A percentile compares a stretch with the other conserved stretches of the same genome.
These are phyloP conservation scores for Sphaerophoria rueppellii DNA, from an alignment of 2,888 invertebrate genomes.

Conservation along the genomic window DNA sequence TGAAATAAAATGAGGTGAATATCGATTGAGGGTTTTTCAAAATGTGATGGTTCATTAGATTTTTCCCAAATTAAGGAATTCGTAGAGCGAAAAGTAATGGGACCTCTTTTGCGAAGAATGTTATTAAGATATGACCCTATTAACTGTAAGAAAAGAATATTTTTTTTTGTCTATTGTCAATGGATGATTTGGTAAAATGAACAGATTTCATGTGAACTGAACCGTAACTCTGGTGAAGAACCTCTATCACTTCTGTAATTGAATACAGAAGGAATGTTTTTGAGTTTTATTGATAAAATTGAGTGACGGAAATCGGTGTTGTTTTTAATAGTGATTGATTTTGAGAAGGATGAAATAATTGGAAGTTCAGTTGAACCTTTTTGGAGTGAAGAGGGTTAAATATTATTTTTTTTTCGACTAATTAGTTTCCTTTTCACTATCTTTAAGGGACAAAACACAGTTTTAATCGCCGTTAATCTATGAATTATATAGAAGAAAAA, in stretches of 20 bases:
- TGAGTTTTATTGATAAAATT: conserved; percentile 3
- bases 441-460: too few relatives aligned
- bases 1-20: conserved; percentile 25
- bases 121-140: not conserved
- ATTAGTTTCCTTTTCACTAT: too few relatives aligned
- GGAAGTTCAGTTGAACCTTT: not conserved
- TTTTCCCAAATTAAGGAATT: conserved; percentile 8
- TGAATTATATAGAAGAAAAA: too few relatives aligned
- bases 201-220: conserved; percentile 1
- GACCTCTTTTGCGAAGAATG: too few relatives aligned
- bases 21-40: conserved; percentile 41
- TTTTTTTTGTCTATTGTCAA: conserved; percentile 2
- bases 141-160: not conserved
- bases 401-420: not conserved
- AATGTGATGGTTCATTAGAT: conserved; percentile 11
- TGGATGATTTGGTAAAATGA: not conserved
- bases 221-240: not conserved
- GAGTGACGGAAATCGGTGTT: not conserved
- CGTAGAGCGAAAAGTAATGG: not conserved
- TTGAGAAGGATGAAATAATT: not conserved
- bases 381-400: not conserved
- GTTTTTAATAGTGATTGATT: not conserved
- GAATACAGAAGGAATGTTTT: not conserved
- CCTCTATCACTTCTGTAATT: not conserved
- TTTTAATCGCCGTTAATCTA: too few relatives aligned